Evolutionary conservation across 2,888 invertebrate species (phyloP), one percentile per base, ranked within the genome.

Genomic region (Brachypalpus laphriformis): DNA sequence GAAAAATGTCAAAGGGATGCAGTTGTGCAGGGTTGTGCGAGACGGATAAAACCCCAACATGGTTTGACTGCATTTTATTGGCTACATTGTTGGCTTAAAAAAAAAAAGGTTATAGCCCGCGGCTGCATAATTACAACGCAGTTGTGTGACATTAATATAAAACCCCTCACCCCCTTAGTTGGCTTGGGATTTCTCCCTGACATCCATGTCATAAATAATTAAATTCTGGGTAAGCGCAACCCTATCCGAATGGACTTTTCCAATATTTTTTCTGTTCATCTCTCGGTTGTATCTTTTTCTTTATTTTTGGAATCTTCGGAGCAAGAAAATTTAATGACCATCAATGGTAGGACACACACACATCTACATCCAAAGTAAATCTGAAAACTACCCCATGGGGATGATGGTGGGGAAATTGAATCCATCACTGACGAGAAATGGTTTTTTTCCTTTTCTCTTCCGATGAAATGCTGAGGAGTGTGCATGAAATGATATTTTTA

Each of bases 121-220:
- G 82, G 82, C 78, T 68, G 82, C 82, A 78, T 83, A 78, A 83
- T 83, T 78, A 83, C 78, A 83, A 74, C 82, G 74, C 78, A 72
- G 82, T 82, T 82, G 82, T 74, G 66, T 72, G 57, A 78, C 68
- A 63, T 78, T 83, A 78, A 78, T 72, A 72, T 54, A 51, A 54
- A 25, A 59, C 8, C 1, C 11, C n/a, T 25, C n/a, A 59, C 14
- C 34, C 63, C 31, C 65, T 31, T 20, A 9, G 18, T 47, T 14
- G 18, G 3, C 9, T 37, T 34, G 16, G 1, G 3, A 45, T 16
- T 59, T 42, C 47, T 54, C 42, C 57, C 40, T 63, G 78, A 72
- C 72, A 78, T 78, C 68, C 82, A 56, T 78, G 72, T 83, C 72
- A 78, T 83, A 83, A 83, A 83, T 83, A 83, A 83, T 83, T 83